Percentiles rank a stretch among this genome's conserved stretches.
These are phyloP conservation scores for Chloroclysta siterata DNA, from an alignment of 2,888 invertebrate species.

Conservation along the genomic window DNA sequence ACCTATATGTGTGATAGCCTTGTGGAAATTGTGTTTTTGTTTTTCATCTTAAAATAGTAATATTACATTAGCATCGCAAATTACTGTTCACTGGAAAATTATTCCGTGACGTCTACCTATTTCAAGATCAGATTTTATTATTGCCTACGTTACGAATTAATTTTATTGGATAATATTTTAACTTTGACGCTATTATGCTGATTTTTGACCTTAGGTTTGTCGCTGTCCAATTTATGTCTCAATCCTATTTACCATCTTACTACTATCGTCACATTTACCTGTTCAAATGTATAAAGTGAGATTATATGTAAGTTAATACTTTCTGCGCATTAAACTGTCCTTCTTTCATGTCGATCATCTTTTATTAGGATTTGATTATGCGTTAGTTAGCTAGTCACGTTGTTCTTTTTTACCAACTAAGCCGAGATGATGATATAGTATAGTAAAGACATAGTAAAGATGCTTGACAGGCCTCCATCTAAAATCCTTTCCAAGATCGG, in stretches of 20 bases:
- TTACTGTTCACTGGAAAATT: slow-evolving; percentile 47
- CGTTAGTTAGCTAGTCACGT: too few relatives aligned
- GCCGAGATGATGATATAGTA: too few relatives aligned
- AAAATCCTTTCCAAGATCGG: too few relatives aligned
- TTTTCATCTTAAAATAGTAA: slow-evolving; percentile 41
- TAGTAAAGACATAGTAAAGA: too few relatives aligned
- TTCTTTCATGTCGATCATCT: too few relatives aligned
- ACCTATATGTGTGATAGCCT: not conserved
- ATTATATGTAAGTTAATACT: not conserved
- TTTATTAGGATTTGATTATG: too few relatives aligned
- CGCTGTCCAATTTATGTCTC: slow-evolving; percentile 15
- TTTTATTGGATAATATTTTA: slow-evolving; percentile 42
- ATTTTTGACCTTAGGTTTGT: slow-evolving; percentile 26
- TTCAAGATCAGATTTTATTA: slow-evolving; percentile 15
- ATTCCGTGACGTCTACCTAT: slow-evolving; percentile 57
- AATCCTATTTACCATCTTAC: slow-evolving; percentile 9
- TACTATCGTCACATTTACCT: slow-evolving; percentile 5
- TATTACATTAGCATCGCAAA: slow-evolving; percentile 34
- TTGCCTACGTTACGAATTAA: slow-evolving; percentile 15
- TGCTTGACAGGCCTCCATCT: too few relatives aligned
- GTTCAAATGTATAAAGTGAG: not conserved
- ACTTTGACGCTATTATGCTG: slow-evolving; percentile 48
- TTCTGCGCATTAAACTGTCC: too few relatives aligned
- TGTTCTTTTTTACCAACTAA: too few relatives aligned
- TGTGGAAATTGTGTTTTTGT: slow-evolving; percentile 18